These are phyloP conservation scores for Phalloptychus januarius DNA, from an alignment of 2,797 vertebrate species.

Conservation along the genomic window DNA sequence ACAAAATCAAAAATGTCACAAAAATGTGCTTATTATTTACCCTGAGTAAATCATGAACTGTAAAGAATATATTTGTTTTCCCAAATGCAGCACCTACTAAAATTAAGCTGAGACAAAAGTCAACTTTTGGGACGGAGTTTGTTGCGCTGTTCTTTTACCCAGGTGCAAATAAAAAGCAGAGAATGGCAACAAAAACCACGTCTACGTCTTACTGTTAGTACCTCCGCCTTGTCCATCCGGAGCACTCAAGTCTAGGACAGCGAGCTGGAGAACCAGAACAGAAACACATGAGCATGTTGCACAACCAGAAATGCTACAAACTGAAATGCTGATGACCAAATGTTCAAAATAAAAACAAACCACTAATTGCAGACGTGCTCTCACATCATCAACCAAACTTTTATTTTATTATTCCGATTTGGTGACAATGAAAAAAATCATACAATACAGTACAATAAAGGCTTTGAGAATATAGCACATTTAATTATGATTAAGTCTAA, in stretches of 20 bases:
- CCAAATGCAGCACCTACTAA: not conserved
- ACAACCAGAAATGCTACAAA: not conserved
- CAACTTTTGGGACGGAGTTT: not conserved
- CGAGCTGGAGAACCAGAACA: constrained; percentile 82
- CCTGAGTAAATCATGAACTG: not conserved
- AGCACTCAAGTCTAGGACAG: constrained; percentile 97
- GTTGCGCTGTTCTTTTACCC: not conserved
- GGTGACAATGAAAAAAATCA: not conserved
- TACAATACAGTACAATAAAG: not conserved
- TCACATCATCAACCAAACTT: not conserved
- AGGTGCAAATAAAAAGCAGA: not conserved
- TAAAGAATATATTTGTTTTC: not conserved
- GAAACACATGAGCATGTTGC: not conserved
- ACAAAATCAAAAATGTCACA: too few species aligned
- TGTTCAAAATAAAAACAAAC: not conserved
- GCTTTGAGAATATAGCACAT: not conserved
- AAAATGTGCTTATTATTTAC: not conserved
- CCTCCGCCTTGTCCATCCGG: constrained; percentile 89
- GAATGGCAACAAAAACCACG: not conserved
- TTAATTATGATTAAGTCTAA: not conserved
- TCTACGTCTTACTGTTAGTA: constrained; percentile 88
- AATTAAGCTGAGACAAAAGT: not conserved
- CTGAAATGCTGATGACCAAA: not conserved
- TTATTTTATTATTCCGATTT: not conserved
- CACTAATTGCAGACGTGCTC: not conserved